A percentile compares a stretch with the other conserved stretches of the same genome.
Evolutionary conservation across 2,888 invertebrate genomes (phyloP).

Genomic region (Hirtodrosophila histrioides): DNA sequence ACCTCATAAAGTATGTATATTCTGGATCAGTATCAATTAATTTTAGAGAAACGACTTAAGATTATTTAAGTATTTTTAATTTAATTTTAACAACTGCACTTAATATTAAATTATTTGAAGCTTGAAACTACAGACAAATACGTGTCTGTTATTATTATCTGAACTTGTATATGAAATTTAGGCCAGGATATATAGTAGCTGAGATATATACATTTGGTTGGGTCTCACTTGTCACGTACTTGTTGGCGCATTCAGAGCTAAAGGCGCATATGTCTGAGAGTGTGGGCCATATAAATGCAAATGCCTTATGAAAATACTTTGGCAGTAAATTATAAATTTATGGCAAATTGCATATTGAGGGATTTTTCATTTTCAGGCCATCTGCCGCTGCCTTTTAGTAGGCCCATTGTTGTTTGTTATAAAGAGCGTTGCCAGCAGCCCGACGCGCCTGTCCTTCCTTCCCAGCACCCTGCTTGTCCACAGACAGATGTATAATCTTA

Average conservation of each 20-base stretch:
- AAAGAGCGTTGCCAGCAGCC: conserved; percentile 31
- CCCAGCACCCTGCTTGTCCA: no score
- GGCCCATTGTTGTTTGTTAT: conserved; percentile 48
- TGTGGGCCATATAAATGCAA: conserved; percentile 68
- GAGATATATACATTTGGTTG: no score
- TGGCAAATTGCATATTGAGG: conserved; percentile 80
- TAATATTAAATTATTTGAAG: no score
- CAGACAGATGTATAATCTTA: conserved; percentile 45
- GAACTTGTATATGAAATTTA: no score
- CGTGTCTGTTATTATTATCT: no score
- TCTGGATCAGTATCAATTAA: no score
- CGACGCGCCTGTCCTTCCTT: conserved; percentile 10
- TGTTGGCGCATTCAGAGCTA: neutral
- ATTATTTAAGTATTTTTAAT: no score
- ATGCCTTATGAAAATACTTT: conserved; percentile 80
- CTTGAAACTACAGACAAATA: no score
- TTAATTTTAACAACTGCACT: no score
- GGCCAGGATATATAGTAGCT: no score
- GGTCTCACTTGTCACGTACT: neutral
- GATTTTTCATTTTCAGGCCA: conserved; percentile 59
- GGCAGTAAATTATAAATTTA: conserved; percentile 79
- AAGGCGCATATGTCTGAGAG: conserved; percentile 25
- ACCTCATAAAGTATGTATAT: no score
- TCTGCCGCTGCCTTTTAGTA: conserved; percentile 41
- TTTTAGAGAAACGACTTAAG: no score